Percentiles rank a stretch among this genome's conserved stretches.
These are phyloP conservation scores for Mesitornis unicolor DNA, from an alignment of 2,113 vertebrate genomes.

Conservation along the genomic window DNA sequence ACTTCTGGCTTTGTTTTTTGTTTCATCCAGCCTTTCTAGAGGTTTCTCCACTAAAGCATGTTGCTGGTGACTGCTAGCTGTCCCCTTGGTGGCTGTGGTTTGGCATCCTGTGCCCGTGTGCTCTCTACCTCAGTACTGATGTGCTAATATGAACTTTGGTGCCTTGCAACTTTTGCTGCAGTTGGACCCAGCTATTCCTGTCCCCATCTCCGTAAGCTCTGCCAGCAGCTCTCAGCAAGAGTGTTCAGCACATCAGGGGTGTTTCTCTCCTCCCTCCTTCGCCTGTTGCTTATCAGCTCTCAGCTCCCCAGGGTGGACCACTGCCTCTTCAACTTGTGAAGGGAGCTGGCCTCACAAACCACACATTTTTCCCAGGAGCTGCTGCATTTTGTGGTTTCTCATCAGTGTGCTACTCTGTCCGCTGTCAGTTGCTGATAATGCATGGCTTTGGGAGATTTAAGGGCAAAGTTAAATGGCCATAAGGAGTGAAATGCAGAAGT, in stretches of 20 bases:
- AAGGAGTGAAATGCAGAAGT: background rate
- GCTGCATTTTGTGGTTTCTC: background rate
- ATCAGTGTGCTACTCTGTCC: background rate
- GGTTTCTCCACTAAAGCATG: background rate
- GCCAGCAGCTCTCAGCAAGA: background rate
- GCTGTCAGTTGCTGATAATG: background rate
- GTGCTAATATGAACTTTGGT: background rate
- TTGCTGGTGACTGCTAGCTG: background rate
- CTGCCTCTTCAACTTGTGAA: background rate
- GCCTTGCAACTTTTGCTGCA: background rate
- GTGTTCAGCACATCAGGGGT: background rate
- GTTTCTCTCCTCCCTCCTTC: background rate
- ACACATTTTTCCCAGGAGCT: background rate
- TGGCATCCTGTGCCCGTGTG: background rate
- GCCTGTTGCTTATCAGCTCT: background rate
- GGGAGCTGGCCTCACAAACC: background rate
- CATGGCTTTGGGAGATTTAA: background rate
- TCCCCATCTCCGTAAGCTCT: background rate
- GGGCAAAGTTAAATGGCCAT: background rate
- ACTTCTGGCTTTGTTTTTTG: background rate
- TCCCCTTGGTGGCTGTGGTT: background rate
- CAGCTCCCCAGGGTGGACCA: background rate
- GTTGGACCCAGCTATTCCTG: background rate
- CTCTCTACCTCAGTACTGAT: accelerated
- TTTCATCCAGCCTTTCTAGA: background rate